Percentiles rank a stretch among this genome's conserved stretches.
Conservation (phyloP, 2,888 invertebrate species). For the Papilio protenor region DNA sequence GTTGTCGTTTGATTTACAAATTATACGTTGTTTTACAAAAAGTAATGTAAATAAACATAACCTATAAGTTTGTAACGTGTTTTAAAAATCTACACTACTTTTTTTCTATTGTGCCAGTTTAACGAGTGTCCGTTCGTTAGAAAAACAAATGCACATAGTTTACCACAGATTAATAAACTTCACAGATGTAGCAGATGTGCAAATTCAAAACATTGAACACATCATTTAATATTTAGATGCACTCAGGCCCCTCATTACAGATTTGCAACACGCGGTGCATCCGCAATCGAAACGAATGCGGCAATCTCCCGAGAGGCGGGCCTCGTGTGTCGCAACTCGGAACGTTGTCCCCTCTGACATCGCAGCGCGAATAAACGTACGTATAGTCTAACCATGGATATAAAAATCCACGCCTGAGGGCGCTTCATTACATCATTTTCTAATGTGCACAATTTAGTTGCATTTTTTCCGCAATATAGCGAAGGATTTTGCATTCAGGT, state of each 20-base stretch:
- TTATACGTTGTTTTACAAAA: not conserved
- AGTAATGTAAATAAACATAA: not conserved
- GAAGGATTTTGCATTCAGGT: too few relatives aligned
- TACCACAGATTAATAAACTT: not conserved
- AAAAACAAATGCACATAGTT: not conserved
- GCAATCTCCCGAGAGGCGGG: not conserved
- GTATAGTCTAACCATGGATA: too few relatives aligned
- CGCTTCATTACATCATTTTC: too few relatives aligned
- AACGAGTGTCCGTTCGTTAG: not conserved
- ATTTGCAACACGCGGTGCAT: constrained; percentile 14
- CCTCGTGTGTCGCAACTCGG: not conserved
- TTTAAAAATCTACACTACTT: too few relatives aligned
- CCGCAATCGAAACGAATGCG: constrained; percentile 22
- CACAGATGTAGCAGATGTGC: not conserved
- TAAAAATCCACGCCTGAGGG: too few relatives aligned
- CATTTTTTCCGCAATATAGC: too few relatives aligned
- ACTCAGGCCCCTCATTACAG: not conserved
- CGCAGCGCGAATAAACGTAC: not conserved
- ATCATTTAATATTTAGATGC: constrained; percentile 15
- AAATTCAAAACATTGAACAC: not conserved
- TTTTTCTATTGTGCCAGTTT: not conserved
- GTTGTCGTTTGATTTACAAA: constrained; percentile 5
- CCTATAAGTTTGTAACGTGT: too few relatives aligned
- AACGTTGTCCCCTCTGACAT: not conserved
- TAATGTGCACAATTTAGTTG: too few relatives aligned